Base-by-base conservation (phyloP, 2,888 invertebrate species). In the Linnaemya tessellans region DNA sequence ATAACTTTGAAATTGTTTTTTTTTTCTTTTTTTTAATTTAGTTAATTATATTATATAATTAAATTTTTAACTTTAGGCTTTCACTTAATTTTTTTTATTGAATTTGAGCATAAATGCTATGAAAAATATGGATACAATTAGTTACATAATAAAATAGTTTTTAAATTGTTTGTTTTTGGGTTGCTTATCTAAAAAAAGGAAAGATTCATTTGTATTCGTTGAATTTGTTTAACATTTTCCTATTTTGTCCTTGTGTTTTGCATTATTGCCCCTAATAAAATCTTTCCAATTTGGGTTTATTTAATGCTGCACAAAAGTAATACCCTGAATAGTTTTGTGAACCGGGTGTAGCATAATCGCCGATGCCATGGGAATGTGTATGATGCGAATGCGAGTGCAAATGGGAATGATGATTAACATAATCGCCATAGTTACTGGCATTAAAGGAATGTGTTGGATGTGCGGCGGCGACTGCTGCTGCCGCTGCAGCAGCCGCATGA, bases 301-400 rank as follows among this genome's bases (percentile, higher is more conserved):
- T 92, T 83, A 92, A 90, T 89, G 92, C 91, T 89, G 92, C 91
- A 90, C 92, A 92, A 88, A 92, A 92, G 89, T 92, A 92, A 89
- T 92, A 92, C 89, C 92, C 92, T 89, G 92, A 90, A 90, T 92
- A 92, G 88, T 90, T 92, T 91, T 92, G 92, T 91, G 92, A 90
- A 88, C 90, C 91, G 89, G 92, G 90, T 89, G 90, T 90, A 90
- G 91, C 88, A 80, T 91, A 90, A 88, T 92, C 92, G 88, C 89
- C 88, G 90, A 92, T 92, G 89, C 91, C 90, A 86, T 91, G 92
- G 80, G 91, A 89, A 62, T 91, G 80, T 51, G 81, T 10, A 30
- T 80, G 75, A 74, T 84, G 80, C 11, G 77, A 86, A 74, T 87
- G 87, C 20, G 87, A 65, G 60, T 88, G 87, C 73, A 78, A 46